Evolutionary conservation across 2,888 invertebrate species (phyloP), one percentile per base, ranked within the genome.

Genomic region (Digitonthophagus gazella): DNA sequence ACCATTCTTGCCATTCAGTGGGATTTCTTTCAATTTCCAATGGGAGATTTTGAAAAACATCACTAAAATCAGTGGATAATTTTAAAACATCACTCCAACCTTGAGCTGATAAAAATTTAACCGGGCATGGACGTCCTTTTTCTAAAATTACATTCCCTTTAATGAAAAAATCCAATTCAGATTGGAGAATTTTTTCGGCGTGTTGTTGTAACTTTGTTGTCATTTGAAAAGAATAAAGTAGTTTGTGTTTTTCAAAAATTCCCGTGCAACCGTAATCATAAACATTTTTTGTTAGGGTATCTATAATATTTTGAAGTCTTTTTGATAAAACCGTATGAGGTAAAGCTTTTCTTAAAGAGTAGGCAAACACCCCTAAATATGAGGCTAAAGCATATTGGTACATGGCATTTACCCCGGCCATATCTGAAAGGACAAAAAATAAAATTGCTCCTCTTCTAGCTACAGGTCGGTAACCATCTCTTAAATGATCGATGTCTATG

Each of bases 201-300:
- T 90, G 91, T 80, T 92, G 90, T 75, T 95, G 90, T 73, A 97
- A 81, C 79, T 93, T 93, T 14, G 91, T 89, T 71, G 93, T 90
- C 85, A 97, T 95, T 89, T 95, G 95, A 81, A 97, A 94, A 0
- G 96, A 96, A 81, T 90, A 96, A 16, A 97, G 84, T 28, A 97
- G 84, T 80, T 97, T 96, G 84, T 97, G 96, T 58, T 90, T 90
- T 81, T 96, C 95, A 81, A 97, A 96, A 74, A 96, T 93, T 66
- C 96, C 91, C 19, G 93, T 95, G 77, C 96, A 96, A 1, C 95
- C 96, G 76, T 95, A 97, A 77, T 92, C 92, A 78, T 96, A 97
- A 0, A 97, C 91, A 78, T 93, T 95, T 78, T 91, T 92, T 0
- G 96, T 97, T 54, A 96, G 84, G 73, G 90, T 93, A 66, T 89